These are phyloP conservation scores for Antidorcas marsupialis DNA, from an alignment of 2,113 vertebrate genomes.

Conservation along the genomic window DNA sequence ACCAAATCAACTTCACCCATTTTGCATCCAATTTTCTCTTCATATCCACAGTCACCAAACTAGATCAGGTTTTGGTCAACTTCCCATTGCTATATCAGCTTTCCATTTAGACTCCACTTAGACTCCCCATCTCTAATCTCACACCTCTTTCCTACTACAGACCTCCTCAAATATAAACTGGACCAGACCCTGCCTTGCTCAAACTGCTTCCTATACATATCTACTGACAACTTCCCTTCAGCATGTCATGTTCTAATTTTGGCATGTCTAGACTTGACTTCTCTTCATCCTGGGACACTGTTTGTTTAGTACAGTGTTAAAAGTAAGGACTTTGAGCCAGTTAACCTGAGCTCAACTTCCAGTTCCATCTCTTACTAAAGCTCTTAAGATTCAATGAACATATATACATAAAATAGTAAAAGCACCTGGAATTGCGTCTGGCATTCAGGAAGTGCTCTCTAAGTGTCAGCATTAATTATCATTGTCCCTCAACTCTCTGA, in stretches of 20 bases:
- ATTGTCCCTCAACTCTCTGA: neutral
- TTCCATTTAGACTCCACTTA: neutral
- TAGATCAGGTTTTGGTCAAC: neutral
- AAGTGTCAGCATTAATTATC: neutral
- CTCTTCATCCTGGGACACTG: neutral
- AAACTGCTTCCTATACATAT: neutral
- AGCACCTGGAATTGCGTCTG: neutral
- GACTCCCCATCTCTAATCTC: neutral
- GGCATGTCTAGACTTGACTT: neutral
- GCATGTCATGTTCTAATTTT: neutral
- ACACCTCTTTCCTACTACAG: neutral
- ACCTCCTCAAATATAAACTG: neutral
- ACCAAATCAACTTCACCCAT: neutral
- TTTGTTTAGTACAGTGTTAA: neutral
- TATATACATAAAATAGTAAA: neutral
- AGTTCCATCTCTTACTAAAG: neutral
- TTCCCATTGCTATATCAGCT: neutral
- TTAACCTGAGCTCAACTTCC: neutral
- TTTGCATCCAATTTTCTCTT: neutral
- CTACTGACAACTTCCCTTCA: neutral
- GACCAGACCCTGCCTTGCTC: neutral
- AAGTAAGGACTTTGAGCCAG: neutral
- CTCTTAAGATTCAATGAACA: neutral
- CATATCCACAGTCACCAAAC: neutral
- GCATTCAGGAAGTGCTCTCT: neutral